phyloP scores from a whole-genome alignment of 2,113 vertebrate genomes.

The Otus sunia region DNA sequence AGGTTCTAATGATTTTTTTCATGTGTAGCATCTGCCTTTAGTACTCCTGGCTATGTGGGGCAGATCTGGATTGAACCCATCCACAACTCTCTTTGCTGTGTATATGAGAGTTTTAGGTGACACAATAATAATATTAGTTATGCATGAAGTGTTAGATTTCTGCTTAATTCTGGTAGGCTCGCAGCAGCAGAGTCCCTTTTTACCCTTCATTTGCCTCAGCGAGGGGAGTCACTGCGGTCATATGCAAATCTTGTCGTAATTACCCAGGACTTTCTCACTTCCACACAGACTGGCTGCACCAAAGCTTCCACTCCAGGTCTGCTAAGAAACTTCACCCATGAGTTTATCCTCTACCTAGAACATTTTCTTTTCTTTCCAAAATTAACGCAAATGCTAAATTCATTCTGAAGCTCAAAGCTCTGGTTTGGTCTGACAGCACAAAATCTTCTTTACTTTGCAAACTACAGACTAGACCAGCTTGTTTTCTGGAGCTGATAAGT shows the following conservation, averaged over 20 bases:
- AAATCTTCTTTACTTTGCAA: background rate
- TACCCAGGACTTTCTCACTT: background rate
- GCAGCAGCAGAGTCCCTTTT: background rate
- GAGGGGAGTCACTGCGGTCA: background rate
- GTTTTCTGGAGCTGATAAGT: background rate
- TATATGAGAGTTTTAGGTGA: background rate
- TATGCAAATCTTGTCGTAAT: constrained; percentile 40
- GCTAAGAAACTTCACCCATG: background rate
- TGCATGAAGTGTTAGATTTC: background rate
- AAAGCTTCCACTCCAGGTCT: background rate
- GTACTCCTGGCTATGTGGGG: fast-evolving
- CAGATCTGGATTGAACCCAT: background rate
- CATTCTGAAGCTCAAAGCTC: background rate
- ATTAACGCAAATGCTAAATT: background rate
- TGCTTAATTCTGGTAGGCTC: background rate
- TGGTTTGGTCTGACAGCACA: background rate
- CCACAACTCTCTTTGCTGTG: background rate
- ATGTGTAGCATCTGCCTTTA: background rate
- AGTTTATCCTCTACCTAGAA: background rate
- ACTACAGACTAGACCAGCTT: background rate
- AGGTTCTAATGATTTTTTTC: background rate
- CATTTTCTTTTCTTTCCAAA: background rate
- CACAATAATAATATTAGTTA: background rate
- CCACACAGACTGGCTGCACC: background rate
- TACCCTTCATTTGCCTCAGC: background rate